Evolutionary conservation across 1,140 invertebrate genomes (phyloP).

Genomic region (Phymorhynchus buccinoides): DNA sequence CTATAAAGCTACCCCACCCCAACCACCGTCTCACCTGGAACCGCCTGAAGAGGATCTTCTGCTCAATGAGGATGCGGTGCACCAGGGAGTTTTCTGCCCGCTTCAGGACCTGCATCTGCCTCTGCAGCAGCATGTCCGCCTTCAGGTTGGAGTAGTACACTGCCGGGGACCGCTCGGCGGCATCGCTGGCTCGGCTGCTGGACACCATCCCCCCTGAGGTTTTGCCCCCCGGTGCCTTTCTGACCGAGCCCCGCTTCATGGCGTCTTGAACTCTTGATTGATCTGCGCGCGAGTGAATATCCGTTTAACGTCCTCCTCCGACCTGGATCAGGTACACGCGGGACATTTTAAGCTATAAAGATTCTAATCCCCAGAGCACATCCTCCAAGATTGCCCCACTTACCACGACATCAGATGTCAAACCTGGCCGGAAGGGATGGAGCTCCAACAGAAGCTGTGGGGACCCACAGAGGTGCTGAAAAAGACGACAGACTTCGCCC

Average conservation of each 20-base stretch:
- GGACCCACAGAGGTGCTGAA: too few species aligned
- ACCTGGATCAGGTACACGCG: too few species aligned
- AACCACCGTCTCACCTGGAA: constrained; percentile 45
- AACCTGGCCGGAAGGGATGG: too few species aligned
- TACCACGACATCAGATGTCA: too few species aligned
- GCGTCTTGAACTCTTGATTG: neutral
- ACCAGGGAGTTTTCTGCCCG: constrained; percentile 50
- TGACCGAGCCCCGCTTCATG: neutral
- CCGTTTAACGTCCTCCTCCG: too few species aligned
- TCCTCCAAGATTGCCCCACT: too few species aligned
- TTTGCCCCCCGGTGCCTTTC: neutral
- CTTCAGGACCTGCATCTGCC: constrained; percentile 51
- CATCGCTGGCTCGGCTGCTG: constrained; percentile 7
- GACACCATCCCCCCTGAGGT: neutral
- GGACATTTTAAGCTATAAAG: too few species aligned
- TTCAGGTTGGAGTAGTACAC: constrained; percentile 36
- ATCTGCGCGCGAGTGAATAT: too few species aligned
- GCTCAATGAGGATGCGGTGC: constrained; percentile 53
- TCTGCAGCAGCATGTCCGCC: constrained; percentile 40
- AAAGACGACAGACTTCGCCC: too few species aligned
- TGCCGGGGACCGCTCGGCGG: constrained; percentile 21
- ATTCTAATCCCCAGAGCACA: too few species aligned
- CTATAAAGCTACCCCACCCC: neutral
- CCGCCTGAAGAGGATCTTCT: constrained; percentile 53
- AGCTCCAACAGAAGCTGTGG: too few species aligned